Percentiles rank a stretch among this genome's conserved stretches.
Conservation (phyloP, 2,113 vertebrate species). For the Mobula hypostoma region DNA sequence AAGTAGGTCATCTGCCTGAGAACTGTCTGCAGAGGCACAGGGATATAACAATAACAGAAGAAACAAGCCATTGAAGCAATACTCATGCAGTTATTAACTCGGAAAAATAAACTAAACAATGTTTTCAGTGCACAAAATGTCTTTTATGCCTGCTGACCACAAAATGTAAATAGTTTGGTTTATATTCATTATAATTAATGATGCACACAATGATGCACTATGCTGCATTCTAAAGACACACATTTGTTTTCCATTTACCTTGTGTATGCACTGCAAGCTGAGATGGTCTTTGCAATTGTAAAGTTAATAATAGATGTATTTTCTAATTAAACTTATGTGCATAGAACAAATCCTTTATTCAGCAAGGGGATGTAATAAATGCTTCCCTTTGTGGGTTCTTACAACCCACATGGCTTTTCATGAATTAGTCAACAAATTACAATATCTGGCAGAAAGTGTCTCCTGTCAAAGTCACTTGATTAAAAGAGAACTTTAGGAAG, state of each 20-base stretch:
- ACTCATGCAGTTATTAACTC: background rate
- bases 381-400: background rate
- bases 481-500: background rate
- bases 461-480: background rate
- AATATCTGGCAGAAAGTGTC: background rate
- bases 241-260: background rate
- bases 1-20: conserved; percentile 21
- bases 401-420: background rate
- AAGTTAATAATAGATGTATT: conserved; percentile 4
- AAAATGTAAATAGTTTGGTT: conserved; percentile 27
- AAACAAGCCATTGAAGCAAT: background rate
- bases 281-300: background rate
- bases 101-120: background rate
- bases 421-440: background rate
- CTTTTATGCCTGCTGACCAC: background rate
- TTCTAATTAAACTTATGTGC: background rate
- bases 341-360: background rate
- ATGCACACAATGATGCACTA: background rate
- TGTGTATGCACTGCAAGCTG: background rate
- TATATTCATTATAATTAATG: background rate
- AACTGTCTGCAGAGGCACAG: background rate
- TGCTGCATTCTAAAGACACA: background rate
- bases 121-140: background rate
- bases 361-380: background rate
- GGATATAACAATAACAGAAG: background rate